Evolutionary conservation across 2,113 vertebrate genomes (phyloP), one percentile per base, ranked within the genome.

Genomic region (Epinephelus lanceolatus): DNA sequence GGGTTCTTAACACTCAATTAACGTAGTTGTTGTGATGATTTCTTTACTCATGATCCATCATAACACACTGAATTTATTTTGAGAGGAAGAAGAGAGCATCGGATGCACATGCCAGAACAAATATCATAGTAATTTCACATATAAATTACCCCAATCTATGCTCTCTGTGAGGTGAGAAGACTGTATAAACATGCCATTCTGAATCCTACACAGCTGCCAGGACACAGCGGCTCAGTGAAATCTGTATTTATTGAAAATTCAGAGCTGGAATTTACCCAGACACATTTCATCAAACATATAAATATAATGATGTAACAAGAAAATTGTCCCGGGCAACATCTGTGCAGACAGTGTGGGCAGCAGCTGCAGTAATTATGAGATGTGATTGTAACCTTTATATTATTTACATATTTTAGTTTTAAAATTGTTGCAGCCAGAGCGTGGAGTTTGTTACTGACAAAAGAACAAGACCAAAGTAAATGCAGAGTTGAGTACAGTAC

Each of bases 141-240:
- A 52, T 90, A 91, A 94, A 93, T 93, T 87, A 19, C 23, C 23
- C 53, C 63, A 84, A 90, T 89, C 83, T 78, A 68, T 42, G 1
- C 42, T 56, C 17, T 86, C 70, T 72, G 42, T 74, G 67, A 85
- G 82, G 81, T 81, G 84, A 80, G 62, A 87, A 66, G 60, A 67
- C 74, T 84, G 40, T 53, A 70, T 81, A 90, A 90, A 93, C 89
- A 91, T 73, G 78, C 72, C 73, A 86, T 52, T 76, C 42, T 61
- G 55, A 89, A 85, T 76, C 72, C 59, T 33, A n/a, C 63, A 75
- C 60, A 55, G 78, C 72, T 69, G 84, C 75, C 62, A 37, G 88
- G 42, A 78, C 51, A 25, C 59, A 57, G 62, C 37, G 1, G 40
- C 65, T 80, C 45, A 51, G 72, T 17, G 13, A n/a, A 80, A 65